A percentile compares a stretch with the other conserved stretches of the same genome.
These are phyloP conservation scores for Dicyrtomina minuta DNA, from an alignment of 2,888 invertebrate species.

Conservation along the genomic window DNA sequence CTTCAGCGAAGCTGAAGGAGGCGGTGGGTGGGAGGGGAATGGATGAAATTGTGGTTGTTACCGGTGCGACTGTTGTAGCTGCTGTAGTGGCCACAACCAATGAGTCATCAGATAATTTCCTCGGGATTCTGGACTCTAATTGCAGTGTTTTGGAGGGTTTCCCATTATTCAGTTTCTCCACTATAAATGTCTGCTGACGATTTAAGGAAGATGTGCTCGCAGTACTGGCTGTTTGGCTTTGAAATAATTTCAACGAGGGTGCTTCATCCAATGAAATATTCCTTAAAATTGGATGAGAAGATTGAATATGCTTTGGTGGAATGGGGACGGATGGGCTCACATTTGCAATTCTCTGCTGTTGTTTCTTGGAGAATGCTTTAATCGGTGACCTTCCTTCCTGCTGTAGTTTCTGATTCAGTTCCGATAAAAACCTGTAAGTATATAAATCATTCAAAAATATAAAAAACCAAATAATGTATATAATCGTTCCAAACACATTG, in stretches of 20 bases:
- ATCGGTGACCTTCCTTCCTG: constrained; percentile 48
- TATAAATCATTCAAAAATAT: not conserved
- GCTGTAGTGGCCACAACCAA: not conserved
- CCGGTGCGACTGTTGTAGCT: not conserved
- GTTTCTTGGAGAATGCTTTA: constrained; percentile 46
- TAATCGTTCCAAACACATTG: not conserved
- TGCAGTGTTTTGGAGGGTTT: constrained; percentile 14
- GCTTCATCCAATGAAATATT: constrained; percentile 39
- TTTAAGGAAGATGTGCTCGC: constrained; percentile 21
- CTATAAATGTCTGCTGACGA: constrained; percentile 48
- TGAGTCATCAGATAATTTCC: constrained; percentile 33
- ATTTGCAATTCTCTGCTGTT: constrained; percentile 42
- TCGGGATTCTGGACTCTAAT: constrained; percentile 27
- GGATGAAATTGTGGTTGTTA: not conserved
- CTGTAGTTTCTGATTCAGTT: constrained; percentile 48
- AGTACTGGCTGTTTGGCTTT: constrained; percentile 23
- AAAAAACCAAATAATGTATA: not conserved
- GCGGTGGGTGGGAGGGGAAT: constrained; percentile 3
- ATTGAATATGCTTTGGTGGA: constrained; percentile 30
- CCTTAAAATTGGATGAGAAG: constrained; percentile 34
- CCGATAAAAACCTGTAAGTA: constrained; percentile 46
- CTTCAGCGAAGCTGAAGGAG: not conserved
- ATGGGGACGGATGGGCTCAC: constrained; percentile 35
- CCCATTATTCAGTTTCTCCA: constrained; percentile 44
- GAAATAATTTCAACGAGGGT: constrained; percentile 33